Evolutionary conservation across 2,797 vertebrate species (phyloP).

Genomic region (Intellagama lesueurii): DNA sequence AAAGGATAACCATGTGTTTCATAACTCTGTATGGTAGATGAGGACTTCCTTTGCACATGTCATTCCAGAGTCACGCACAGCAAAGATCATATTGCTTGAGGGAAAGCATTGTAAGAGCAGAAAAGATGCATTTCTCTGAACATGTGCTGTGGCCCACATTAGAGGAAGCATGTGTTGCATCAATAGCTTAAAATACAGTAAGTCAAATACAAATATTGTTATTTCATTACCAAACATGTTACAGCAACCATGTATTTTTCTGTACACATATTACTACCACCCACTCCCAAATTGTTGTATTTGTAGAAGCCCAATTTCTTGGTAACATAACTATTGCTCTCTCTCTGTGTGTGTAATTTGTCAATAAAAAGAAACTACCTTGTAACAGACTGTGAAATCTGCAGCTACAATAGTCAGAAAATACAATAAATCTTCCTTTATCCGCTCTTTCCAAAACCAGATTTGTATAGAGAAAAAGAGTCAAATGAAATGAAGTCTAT

Average conservation of each 20-base stretch:
- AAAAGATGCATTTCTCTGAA: too few relatives aligned
- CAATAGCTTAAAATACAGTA: background rate
- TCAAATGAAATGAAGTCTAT: slow-evolving; percentile 65
- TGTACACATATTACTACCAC: slow-evolving; percentile 12
- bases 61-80: too few relatives aligned
- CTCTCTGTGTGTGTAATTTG: slow-evolving; percentile 43
- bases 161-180: too few relatives aligned
- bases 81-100: too few relatives aligned
- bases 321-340: slow-evolving; percentile 26
- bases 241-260: slow-evolving; percentile 41
- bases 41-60: too few relatives aligned
- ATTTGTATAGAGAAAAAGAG: slow-evolving; percentile 47
- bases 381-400: slow-evolving; percentile 51
- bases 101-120: too few relatives aligned
- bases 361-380: slow-evolving; percentile 55
- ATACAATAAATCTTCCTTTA: slow-evolving; percentile 54
- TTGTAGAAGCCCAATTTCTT: slow-evolving; percentile 32
- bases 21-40: too few relatives aligned
- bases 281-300: slow-evolving; percentile 15
- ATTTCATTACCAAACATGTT: slow-evolving; percentile 31
- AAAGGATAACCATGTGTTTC: too few relatives aligned
- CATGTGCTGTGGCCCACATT: too few relatives aligned
- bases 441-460: slow-evolving; percentile 55
- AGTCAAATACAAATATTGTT: slow-evolving; percentile 28
- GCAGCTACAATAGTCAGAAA: slow-evolving; percentile 47